Base-by-base conservation (phyloP, 2,797 vertebrate genomes). In the Syndactyla subalaris region DNA sequence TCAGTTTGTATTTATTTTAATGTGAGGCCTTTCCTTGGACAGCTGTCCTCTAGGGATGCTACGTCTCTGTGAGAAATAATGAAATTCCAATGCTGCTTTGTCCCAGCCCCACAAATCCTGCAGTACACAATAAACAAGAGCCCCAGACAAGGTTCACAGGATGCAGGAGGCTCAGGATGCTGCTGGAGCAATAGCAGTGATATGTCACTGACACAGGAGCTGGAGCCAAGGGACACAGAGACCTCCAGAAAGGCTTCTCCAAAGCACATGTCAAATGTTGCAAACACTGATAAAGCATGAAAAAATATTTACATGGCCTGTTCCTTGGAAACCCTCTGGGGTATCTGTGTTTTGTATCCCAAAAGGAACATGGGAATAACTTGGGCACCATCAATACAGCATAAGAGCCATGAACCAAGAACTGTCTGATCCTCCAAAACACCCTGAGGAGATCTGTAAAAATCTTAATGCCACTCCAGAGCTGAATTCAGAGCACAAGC, bases 321-420 rank as follows among this genome's bases (percentile, higher is more conserved):
- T 43, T 85, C 88, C 72, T 45, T 70, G 76, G 90, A 85, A 91
- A 84, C 23, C 48, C 46, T 17, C 46, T 26, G 66, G 70, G 76
- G 32, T 14, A 45, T 27, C 52, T 9, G 1, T 36, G 63, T 2
- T 77, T 49, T 74, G 20, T 15, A 59, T 27, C 83, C 61, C 83
- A 67, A 77, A 78, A 85, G 26, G 68, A 59, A 52, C 14, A n/a
- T 24, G 5, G 24, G 32, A 68, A 57, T 58, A 45, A 65, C n/a
- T 5, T 18, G 41, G 70, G 70, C 48, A 82, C 14, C 54, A 12
- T 22, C 24, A 24, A 27, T 2, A 24, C 36, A 71, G 39, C 51
- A 39, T 0, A 1, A 80, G 27, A 89, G 13, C 18, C 17, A 7
- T 1, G 1, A 38, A 30, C 21, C 70, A 81, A 15, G 38, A 49